phyloP scores from a whole-genome alignment of 1,140 invertebrate species.

The Drosophila melanogaster region Release_6_plus_ISO1_MT NT_037436.4:9324001-9324500 shows the following conservation, averaged over 20 bases:
- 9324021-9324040: constrained; percentile 4
- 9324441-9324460: constrained; percentile 7
- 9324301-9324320: too few species aligned
- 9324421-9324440: constrained; percentile 56
- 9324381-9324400: constrained; percentile 63
- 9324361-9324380: constrained; percentile 58
- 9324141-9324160: constrained; percentile 76
- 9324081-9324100: constrained; percentile 78
- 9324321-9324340: too few species aligned
- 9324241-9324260: constrained; percentile 70
- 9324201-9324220: constrained; percentile 10
- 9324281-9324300: constrained; percentile 45
- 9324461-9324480: constrained; percentile 31
- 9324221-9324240: constrained; percentile 29
- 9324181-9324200: constrained; percentile 31
- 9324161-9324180: constrained; percentile 41
- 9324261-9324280: constrained; percentile 81
- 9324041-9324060: constrained; percentile 60
- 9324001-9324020: not conserved
- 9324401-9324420: constrained; percentile 64
- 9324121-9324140: constrained; percentile 58
- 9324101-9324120: constrained; percentile 56
- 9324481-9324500: constrained; percentile 4
- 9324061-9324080: constrained; percentile 78
- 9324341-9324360: constrained; percentile 44